A percentile compares a stretch with the other conserved stretches of the same genome.
Conservation (phyloP, 2,113 vertebrate species). For the Lagopus muta region DNA sequence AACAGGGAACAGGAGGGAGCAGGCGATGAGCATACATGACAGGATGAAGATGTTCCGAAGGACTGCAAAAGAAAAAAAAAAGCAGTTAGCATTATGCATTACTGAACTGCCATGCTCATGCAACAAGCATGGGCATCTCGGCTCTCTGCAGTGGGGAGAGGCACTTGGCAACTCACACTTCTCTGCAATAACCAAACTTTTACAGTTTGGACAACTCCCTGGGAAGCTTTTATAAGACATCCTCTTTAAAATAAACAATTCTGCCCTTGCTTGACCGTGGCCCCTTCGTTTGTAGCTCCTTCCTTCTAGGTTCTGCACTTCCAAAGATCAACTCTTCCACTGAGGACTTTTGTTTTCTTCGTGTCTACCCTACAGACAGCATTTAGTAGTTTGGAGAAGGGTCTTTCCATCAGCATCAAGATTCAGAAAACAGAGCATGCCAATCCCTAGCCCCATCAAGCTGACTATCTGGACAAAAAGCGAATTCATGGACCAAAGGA, state of each 20-base stretch:
- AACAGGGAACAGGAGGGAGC: slow-evolving; percentile 95
- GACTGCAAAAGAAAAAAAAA: slow-evolving; percentile 77
- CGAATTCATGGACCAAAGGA: neutral
- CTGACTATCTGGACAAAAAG: neutral
- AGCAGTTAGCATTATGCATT: neutral
- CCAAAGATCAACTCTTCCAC: neutral
- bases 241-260: neutral
- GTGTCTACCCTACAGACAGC: neutral
- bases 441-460: neutral
- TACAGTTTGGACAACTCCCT: neutral
- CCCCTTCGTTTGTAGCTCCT: neutral
- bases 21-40: slow-evolving; percentile 89
- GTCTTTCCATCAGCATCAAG: neutral
- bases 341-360: neutral
- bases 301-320: neutral
- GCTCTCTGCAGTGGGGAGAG: neutral
- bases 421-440: neutral
- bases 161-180: neutral
- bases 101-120: neutral
- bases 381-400: neutral
- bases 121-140: neutral
- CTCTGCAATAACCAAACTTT: neutral
- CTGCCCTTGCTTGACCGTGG: neutral
- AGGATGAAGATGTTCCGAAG: slow-evolving; percentile 96
- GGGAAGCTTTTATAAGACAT: neutral